A percentile compares a stretch with the other conserved stretches of the same genome.
Conservation (phyloP, 2,888 invertebrate species). For the Nymphalis polychloros region DNA sequence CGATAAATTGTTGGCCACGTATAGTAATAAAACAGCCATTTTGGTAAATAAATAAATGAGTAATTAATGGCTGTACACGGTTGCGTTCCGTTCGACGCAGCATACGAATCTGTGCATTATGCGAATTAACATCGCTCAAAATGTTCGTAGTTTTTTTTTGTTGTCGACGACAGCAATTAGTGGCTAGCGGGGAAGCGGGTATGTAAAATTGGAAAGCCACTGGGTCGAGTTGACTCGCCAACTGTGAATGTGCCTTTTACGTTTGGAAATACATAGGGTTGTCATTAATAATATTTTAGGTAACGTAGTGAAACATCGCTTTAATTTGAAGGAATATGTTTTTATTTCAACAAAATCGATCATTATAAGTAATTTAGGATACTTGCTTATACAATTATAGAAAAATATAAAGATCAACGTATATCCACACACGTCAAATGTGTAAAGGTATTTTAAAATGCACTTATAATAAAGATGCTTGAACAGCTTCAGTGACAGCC, state of each 20-base stretch:
- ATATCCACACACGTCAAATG: no score
- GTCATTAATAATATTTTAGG: background rate
- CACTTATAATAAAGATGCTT: background rate
- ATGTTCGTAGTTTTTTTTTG: constrained; percentile 48
- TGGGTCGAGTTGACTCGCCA: constrained; percentile 28
- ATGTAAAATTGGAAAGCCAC: constrained; percentile 37
- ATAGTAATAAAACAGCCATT: constrained; percentile 70
- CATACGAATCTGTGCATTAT: constrained; percentile 77
- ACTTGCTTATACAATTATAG: no score
- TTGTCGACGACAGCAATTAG: constrained; percentile 57
- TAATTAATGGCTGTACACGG: constrained; percentile 64
- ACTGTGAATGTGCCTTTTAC: constrained; percentile 31
- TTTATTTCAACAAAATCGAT: background rate
- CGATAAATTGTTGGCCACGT: constrained; percentile 68
- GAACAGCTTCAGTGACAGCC: background rate
- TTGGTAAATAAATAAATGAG: constrained; percentile 73
- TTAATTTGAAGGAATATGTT: background rate
- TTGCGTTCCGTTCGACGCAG: constrained; percentile 52
- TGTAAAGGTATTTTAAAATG: no score
- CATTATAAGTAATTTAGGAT: no score
- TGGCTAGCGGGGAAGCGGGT: constrained; percentile 41
- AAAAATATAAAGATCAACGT: no score
- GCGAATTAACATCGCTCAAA: constrained; percentile 64
- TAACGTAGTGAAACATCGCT: background rate
- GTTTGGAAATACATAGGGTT: constrained; percentile 3